A percentile compares a stretch with the other conserved stretches of the same genome.
Conservation (phyloP, 2,113 vertebrate genomes). For the Gymnarchus niloticus region DNA sequence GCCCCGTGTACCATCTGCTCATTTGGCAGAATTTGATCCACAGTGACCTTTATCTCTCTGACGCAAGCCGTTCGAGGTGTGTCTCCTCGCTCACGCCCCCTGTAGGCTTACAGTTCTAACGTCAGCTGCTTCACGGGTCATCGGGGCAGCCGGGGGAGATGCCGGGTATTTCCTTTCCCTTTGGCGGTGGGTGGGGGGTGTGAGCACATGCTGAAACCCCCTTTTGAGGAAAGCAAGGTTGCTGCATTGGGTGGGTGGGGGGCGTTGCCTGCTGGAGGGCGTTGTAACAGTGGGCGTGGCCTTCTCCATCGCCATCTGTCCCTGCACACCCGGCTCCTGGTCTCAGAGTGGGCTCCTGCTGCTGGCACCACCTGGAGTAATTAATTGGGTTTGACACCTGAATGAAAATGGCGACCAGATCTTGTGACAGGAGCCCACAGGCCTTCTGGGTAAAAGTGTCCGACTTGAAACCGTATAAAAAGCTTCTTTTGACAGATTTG, state of each 20-base stretch:
- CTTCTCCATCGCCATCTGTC: neutral
- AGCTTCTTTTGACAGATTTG: neutral
- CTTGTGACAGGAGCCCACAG: neutral
- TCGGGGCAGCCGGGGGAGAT: constrained; percentile 49
- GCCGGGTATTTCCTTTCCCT: constrained; percentile 9
- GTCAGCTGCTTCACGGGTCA: constrained; percentile 55
- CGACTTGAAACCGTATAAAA: neutral
- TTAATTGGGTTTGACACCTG: neutral
- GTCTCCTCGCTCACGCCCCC: neutral
- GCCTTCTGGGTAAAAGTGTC: neutral
- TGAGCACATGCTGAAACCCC: neutral
- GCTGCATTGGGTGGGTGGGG: neutral
- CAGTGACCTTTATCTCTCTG: neutral
- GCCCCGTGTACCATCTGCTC: neutral
- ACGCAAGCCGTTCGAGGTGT: neutral
- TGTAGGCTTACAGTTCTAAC: constrained; percentile 41
- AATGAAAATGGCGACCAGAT: neutral
- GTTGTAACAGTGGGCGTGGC: neutral
- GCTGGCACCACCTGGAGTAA: neutral
- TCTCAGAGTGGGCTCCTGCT: neutral
- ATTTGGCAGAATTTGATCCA: neutral
- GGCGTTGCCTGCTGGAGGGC: neutral
- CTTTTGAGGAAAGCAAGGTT: neutral
- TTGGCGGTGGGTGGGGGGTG: neutral
- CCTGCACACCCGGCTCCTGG: neutral